phyloP scores from a whole-genome alignment of 2,797 vertebrate genomes.

The Pelodytes ibericus region DNA sequence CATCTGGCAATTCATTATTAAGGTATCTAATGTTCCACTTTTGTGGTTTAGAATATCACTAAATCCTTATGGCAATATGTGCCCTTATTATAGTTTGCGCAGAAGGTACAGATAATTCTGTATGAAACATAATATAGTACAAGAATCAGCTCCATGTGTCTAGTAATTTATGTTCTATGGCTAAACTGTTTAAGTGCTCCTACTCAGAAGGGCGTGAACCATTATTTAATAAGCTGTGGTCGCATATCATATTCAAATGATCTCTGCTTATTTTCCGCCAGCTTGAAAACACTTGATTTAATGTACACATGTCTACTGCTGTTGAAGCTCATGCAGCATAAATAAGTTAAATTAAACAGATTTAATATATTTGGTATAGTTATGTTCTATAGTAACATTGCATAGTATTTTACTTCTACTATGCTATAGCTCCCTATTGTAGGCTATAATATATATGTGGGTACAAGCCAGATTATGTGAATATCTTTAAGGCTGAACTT shows the following conservation, averaged over 20 bases:
- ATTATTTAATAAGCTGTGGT: constrained; percentile 35
- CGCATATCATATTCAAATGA: constrained; percentile 2
- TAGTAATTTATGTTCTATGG: constrained; percentile 22
- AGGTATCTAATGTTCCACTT: constrained; percentile 4
- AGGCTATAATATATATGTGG: too few relatives aligned
- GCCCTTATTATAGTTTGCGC: constrained; percentile 47
- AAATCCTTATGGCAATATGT: constrained; percentile 45
- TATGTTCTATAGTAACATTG: too few relatives aligned
- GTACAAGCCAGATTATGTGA: too few relatives aligned
- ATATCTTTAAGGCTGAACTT: too few relatives aligned
- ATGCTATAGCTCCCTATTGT: too few relatives aligned
- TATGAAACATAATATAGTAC: constrained; percentile 48
- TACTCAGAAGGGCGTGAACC: constrained; percentile 2
- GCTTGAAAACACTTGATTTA: too few relatives aligned
- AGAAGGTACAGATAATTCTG: constrained; percentile 46
- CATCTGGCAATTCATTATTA: constrained; percentile 32
- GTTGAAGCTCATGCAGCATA: too few relatives aligned
- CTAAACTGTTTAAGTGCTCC: constrained; percentile 6
- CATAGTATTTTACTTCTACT: too few relatives aligned
- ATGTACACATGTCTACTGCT: too few relatives aligned
- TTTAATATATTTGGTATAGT: too few relatives aligned
- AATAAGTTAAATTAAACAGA: too few relatives aligned
- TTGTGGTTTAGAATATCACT: constrained; percentile 45
- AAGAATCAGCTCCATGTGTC: constrained; percentile 43
- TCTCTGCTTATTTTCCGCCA: not conserved